These are phyloP conservation scores for Rhabdomys pumilio DNA, from an alignment of 2,797 vertebrate genomes.

Conservation along the genomic window DNA sequence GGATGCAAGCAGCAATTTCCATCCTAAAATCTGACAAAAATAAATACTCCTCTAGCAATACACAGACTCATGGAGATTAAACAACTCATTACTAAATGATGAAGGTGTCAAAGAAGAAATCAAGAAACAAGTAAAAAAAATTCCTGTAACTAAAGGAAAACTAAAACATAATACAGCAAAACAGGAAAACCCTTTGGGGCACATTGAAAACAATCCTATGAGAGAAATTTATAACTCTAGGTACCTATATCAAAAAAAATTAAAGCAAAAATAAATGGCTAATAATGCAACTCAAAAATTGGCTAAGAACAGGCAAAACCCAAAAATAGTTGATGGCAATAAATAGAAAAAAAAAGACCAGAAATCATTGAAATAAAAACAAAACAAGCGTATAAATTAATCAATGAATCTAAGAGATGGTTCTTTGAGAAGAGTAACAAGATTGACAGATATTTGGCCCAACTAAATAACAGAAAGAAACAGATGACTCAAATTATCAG, in stretches of 20 bases:
- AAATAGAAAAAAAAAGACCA: background rate
- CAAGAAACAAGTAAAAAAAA: background rate
- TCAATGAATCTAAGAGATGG: background rate
- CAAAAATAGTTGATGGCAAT: background rate
- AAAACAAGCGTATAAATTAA: background rate
- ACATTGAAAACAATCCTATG: background rate
- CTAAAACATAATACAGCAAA: background rate
- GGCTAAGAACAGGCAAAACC: background rate
- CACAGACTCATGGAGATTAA: too few relatives aligned
- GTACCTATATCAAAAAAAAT: background rate
- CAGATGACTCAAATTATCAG: background rate
- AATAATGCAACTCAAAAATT: background rate
- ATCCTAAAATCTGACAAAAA: background rate
- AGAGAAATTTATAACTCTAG: background rate
- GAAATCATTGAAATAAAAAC: background rate
- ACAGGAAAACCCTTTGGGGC: background rate
- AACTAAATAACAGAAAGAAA: background rate
- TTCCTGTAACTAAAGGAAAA: background rate
- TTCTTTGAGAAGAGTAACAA: too few relatives aligned
- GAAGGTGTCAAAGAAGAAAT: background rate
- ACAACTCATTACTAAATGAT: background rate
- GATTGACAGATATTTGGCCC: too few relatives aligned
- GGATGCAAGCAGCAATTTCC: background rate
- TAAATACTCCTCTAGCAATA: background rate
- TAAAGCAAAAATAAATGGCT: background rate